phyloP scores from a whole-genome alignment of 2,113 vertebrate species.

The Poecile atricapillus region DNA sequence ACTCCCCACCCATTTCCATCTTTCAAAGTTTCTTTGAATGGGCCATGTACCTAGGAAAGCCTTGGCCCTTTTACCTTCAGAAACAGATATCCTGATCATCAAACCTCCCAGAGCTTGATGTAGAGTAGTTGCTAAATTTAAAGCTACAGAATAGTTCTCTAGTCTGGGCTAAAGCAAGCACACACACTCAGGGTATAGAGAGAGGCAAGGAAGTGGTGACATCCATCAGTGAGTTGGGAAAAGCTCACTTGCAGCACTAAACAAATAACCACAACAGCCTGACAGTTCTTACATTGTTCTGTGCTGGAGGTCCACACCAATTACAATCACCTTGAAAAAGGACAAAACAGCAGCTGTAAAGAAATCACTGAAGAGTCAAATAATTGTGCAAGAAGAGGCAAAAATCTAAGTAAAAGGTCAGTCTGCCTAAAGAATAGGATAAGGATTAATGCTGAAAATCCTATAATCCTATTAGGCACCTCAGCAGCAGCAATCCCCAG shows the following conservation, averaged over 20 bases:
- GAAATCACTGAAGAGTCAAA: background rate
- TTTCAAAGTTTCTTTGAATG: background rate
- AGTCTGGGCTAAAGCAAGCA: background rate
- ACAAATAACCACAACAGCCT: background rate
- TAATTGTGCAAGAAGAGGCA: slow-evolving; percentile 31
- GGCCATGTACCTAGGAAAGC: background rate
- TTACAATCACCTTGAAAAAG: background rate
- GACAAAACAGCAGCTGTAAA: background rate
- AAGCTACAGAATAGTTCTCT: background rate
- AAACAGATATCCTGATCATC: background rate
- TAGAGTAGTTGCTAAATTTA: background rate
- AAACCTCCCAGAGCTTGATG: background rate
- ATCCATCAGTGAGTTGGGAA: background rate
- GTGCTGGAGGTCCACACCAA: background rate
- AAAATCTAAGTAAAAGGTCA: slow-evolving; percentile 48
- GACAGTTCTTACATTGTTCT: background rate
- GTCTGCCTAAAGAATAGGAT: slow-evolving; percentile 18
- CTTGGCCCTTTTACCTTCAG: background rate
- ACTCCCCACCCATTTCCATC: slow-evolving; percentile 18
- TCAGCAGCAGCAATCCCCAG: background rate
- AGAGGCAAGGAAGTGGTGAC: background rate
- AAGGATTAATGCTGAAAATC: slow-evolving; percentile 37
- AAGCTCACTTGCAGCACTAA: background rate
- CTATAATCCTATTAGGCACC: slow-evolving; percentile 39
- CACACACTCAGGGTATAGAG: background rate